These are phyloP conservation scores for Drosophila paramelanica DNA, from an alignment of 2,888 invertebrate genomes.

Conservation along the genomic window DNA sequence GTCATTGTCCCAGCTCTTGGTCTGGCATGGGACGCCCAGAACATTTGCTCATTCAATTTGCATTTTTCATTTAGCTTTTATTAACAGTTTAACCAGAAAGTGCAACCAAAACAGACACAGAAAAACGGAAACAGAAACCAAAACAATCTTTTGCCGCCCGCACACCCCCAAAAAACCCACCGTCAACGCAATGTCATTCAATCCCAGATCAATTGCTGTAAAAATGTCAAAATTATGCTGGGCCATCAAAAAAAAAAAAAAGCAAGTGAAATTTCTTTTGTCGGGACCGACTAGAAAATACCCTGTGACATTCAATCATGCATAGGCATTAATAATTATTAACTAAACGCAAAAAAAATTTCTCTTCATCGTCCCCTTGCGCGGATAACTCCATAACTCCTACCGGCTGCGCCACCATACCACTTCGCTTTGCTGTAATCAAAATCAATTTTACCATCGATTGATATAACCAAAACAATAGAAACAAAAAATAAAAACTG, in stretches of 20 bases:
- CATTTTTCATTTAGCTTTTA: conserved; percentile 74
- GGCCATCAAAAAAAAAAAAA: conserved; percentile 12
- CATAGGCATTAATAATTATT: too few species aligned
- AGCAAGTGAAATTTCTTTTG: too few species aligned
- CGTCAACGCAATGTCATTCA: conserved; percentile 62
- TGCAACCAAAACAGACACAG: conserved; percentile 37
- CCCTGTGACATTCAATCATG: too few species aligned
- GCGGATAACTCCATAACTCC: too few species aligned
- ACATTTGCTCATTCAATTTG: conserved; percentile 62
- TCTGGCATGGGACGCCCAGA: background rate
- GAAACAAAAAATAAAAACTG: too few species aligned
- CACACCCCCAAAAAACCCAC: conserved; percentile 1
- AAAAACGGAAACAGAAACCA: conserved; percentile 11
- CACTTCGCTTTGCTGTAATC: too few species aligned
- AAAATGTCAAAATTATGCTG: conserved; percentile 77
- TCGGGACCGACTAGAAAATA: too few species aligned
- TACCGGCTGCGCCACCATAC: too few species aligned
- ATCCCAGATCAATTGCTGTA: conserved; percentile 79
- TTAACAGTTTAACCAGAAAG: conserved; percentile 55
- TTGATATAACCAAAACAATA: too few species aligned
- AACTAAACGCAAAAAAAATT: too few species aligned
- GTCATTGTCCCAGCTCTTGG: background rate
- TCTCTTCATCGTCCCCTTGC: too few species aligned
- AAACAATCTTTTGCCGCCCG: conserved; percentile 34
- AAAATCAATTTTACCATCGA: too few species aligned